A percentile compares a stretch with the other conserved stretches of the same genome.
phyloP scores from a whole-genome alignment of 92 coral and sea anemone species.

The Meandrina meandrites region DNA sequence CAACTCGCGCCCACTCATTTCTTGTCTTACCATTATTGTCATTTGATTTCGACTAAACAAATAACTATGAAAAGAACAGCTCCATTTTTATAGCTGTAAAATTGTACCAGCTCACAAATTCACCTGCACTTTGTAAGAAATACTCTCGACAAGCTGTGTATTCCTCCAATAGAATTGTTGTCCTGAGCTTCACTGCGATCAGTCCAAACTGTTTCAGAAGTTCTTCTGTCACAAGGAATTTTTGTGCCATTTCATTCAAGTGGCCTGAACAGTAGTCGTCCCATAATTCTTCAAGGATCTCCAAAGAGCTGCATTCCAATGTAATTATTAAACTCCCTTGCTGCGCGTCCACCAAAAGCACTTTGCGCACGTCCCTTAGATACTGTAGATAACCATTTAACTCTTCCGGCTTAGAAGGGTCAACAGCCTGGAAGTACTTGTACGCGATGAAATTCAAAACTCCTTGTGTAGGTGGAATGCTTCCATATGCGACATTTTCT shows the following conservation, averaged over 20 bases:
- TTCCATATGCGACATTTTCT: neutral
- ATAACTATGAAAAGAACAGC: too few species aligned
- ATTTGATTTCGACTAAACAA: too few species aligned
- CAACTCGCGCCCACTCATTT: too few species aligned
- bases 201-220: neutral
- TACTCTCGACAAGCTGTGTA: neutral
- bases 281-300: neutral
- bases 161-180: neutral
- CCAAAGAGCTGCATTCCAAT: neutral
- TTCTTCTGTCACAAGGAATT: neutral
- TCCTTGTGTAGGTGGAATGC: neutral
- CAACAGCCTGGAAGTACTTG: neutral
- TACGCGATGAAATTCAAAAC: neutral
- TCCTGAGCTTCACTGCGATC: neutral
- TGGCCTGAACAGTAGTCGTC: neutral
- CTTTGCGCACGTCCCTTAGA: neutral
- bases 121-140: neutral
- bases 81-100: too few species aligned
- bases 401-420: neutral
- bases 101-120: too few species aligned
- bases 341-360: neutral
- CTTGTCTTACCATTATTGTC: too few species aligned
- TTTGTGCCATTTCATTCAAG: neutral
- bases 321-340: neutral
- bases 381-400: neutral